A percentile compares a stretch with the other conserved stretches of the same genome.
Conservation (phyloP, 30 jellyfish, hydroid and myxozoan genomes). For the Nemopilema nomurai region DNA sequence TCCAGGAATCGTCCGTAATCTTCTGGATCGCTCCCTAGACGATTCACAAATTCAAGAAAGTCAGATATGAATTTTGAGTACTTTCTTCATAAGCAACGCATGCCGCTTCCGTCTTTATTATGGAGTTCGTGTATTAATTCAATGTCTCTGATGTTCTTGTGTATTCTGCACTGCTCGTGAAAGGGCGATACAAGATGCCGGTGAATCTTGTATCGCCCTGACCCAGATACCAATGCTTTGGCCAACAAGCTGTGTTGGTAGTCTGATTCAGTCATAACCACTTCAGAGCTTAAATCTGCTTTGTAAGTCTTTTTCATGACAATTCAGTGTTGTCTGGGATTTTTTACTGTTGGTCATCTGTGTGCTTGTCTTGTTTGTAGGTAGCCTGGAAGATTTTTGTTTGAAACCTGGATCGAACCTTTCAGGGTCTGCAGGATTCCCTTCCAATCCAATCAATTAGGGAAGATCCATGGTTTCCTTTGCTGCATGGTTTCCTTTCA, state of each 20-base stretch:
- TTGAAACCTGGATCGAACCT: constrained; percentile 58
- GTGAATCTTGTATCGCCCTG: constrained; percentile 1
- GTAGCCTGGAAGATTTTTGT: constrained; percentile 36
- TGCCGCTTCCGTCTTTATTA: constrained; percentile 56
- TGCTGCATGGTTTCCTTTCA: no score
- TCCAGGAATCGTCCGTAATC: constrained; percentile 16
- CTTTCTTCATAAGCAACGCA: constrained; percentile 53
- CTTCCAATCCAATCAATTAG: no score
- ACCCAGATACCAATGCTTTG: constrained; percentile 42
- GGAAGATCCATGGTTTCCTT: no score
- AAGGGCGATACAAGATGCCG: constrained; percentile 9
- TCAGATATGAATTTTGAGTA: constrained; percentile 33
- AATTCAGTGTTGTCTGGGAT: constrained; percentile 38
- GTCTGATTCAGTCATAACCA: constrained; percentile 43
- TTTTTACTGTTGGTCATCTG: constrained; percentile 27
- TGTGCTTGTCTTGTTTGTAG: constrained; percentile 18
- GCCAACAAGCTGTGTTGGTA: constrained; percentile 30
- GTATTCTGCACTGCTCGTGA: constrained; percentile 60
- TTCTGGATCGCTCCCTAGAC: not conserved
- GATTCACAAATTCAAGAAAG: constrained; percentile 35
- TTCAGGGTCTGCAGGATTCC: constrained; percentile 43
- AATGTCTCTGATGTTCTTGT: constrained; percentile 32
- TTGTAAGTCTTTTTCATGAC: constrained; percentile 28
- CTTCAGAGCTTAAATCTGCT: constrained; percentile 17
- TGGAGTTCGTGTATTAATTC: constrained; percentile 43